Evolutionary conservation across 92 coral and sea anemone species (phyloP), one percentile per base, ranked within the genome.

Genomic region (Phenganax subtilis): DNA sequence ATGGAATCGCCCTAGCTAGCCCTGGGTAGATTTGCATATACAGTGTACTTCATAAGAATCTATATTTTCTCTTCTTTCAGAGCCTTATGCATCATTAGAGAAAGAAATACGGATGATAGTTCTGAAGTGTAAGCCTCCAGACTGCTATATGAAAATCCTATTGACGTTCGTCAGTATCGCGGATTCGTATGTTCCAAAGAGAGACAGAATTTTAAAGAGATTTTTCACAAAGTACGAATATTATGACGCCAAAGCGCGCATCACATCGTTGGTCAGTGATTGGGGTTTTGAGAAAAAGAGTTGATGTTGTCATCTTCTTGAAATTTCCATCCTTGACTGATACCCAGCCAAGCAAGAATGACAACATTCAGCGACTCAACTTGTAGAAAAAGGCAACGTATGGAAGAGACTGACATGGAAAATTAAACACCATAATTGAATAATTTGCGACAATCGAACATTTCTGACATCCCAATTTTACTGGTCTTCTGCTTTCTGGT

Each of bases 161-260:
- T 25, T 79, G 6, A 79, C 83, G 9, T 51, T 79, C 12, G 72
- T 47, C 12, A 62, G 20, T 51, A 79, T 79, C 56, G 74, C 83
- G 6, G 83, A 79, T 25, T 62, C 83, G 6, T 51, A 62, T 15
- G 60, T 56, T 7, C 57, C 83, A 7, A 79, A 79, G 63, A 12
- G 72, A 8, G 30, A 79, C 25, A 63, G 63, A 79, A 37, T 79
- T 52, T 73, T 79, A 27, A 79, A 79, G 68, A 47, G 74, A 62
- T 64, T 60, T 64, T 79, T 79, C 73, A 79, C 83, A 7, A 79
- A 79, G 37, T 51, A 79, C 44, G 83, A 79, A 30, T 79, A 64
- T 44, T 14, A 14, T n/a, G 62, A 8, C 12, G 83, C 73, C 11
- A 12, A 15, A 0, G 74, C n/a, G 31, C 74, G 83, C 58, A 44